A percentile compares a stretch with the other conserved stretches of the same genome.
phyloP scores from a whole-genome alignment of 2,113 vertebrate species.

The Vicugna pacos region DNA sequence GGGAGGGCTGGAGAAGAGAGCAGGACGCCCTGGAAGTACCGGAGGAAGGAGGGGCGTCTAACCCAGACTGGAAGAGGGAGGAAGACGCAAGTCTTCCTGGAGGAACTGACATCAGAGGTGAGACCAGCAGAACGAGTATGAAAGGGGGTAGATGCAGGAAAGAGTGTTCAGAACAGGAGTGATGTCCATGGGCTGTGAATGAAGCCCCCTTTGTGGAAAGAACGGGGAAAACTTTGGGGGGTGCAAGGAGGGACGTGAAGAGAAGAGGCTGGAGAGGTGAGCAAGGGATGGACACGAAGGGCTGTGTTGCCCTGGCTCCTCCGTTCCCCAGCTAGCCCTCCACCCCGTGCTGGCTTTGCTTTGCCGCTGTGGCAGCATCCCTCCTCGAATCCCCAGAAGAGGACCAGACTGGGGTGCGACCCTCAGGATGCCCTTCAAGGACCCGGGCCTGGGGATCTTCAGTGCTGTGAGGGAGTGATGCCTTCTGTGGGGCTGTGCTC shows the following conservation, averaged over 20 bases:
- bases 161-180: not conserved
- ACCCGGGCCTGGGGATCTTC: not conserved
- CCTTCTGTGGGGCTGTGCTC: not conserved
- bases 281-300: not conserved
- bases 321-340: not conserved
- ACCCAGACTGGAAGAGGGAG: not conserved
- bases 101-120: not conserved
- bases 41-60: not conserved
- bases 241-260: not conserved
- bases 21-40: not conserved
- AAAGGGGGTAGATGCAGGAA: not conserved
- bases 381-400: not conserved
- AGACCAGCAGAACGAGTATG: not conserved
- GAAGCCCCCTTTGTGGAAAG: not conserved
- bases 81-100: not conserved
- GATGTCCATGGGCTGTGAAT: rapidly evolving
- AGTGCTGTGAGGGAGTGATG: not conserved
- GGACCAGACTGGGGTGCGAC: rapidly evolving
- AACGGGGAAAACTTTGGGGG: not conserved
- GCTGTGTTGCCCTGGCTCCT: not conserved
- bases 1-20: not conserved
- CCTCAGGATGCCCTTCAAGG: not conserved
- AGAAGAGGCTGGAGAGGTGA: not conserved
- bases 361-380: not conserved
- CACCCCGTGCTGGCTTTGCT: not conserved